Evolutionary conservation across 2,113 vertebrate species (phyloP), one percentile per base, ranked within the genome.

Genomic region (Dermatemys mawii): DNA sequence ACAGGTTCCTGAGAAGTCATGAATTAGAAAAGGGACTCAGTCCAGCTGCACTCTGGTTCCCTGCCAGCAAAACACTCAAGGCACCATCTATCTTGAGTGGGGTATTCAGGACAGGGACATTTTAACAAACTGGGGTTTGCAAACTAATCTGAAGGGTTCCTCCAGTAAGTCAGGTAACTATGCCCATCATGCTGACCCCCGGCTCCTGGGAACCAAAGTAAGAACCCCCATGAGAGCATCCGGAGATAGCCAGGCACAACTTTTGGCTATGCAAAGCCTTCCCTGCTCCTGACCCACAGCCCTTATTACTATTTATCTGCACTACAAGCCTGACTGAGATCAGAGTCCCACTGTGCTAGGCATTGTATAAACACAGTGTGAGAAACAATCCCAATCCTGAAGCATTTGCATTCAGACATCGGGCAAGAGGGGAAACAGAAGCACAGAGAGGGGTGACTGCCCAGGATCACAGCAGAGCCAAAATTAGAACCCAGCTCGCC

Each of bases 1-100:
- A 84, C 29, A 3, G 5, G 3, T 12, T 78, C 90, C 90, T 0
- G 0, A 86, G 90, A 41, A 50, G 49, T 0, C 46, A 51, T 0
- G 60, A 85, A 86, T 76, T 54, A 41, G 41, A 46, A 41, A 27
- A 89, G 81, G 11, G 49, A 14, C 49, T 2, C 35, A 29, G 21
- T 17, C 49, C 75, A 67, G 63, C 86, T n/a, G 63, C 79, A 75
- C 24, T 2, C 10, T 14, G 84, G 55, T 35, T 21, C 57, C 57
- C 44, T n/a, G 78, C 41, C 60, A 86, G 12, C 27, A 35, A 22
- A 10, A 32, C 3, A 38, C n/a, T 3, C 19, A 22, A 80, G 55
- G 53, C 46, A 54, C 76, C 35, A 12, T 50, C 51, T 57, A 49
- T 82, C 57, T 32, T 46, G 24, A 83, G 70, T 53, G 44, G 50